Base-by-base conservation (phyloP, 2,888 invertebrate species). In the Drosophila rubida region DNA sequence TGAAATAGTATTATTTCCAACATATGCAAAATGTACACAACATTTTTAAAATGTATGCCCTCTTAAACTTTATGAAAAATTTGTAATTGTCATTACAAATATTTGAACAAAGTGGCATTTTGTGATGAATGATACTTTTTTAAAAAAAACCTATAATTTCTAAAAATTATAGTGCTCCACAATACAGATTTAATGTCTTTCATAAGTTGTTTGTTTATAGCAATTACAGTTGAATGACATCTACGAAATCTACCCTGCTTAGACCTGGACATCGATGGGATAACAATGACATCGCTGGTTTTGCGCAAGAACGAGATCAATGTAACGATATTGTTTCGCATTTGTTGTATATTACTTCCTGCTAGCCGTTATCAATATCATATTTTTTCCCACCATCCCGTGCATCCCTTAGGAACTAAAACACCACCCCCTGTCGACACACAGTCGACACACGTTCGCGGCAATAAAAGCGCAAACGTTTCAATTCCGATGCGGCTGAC, bases 401-500 rank as follows among this genome's bases (percentile, higher is more conserved):
- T 23, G 50, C 53, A 60, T 44, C 60, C 58, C 59, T 25, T 9
- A 30, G 42, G 23, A 22, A 44, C 13, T 11, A 44, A 37, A 32
- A n/a, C 32, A 32, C 51, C 60, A 53, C 46, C 60, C 64, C 48
- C 45, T 45, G 64, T 9, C 49, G 61, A 66, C 35, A 60, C 2
- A 41, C n/a, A 46, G 51, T 23, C 63, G 86, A 69, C 85, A 75
- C 83, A 83, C 85, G 85, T 87, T 54, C 85, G 65, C 39, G 63
- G 74, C 80, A 83, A 85, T 85, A 85, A 85, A 85, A 79, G 82
- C 68, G 88, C 85, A 87, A 87, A 87, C 85, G 85, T 75, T 73
- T 77, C 83, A 81, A 88, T 88, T 88, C 89, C 81, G 89, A 75
- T 81, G 82, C 90, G 90, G 87, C 87, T 90, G 90, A 89, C 90